Evolutionary conservation across 1,140 invertebrate species (phyloP).

Genomic region (Apis florea): DNA sequence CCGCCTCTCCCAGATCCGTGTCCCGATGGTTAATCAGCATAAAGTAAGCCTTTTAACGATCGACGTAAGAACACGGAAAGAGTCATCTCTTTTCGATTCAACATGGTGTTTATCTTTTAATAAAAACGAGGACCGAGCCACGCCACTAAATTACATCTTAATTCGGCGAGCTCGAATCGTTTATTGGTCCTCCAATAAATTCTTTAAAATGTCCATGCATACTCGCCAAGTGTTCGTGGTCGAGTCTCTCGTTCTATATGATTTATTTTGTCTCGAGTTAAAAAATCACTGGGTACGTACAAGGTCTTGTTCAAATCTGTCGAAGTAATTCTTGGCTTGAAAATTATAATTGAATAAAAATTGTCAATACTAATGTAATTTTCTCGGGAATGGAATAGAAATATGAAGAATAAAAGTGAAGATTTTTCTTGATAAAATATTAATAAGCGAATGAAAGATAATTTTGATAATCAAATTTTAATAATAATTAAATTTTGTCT

Average conservation of each 20-base stretch:
- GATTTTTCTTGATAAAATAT: too few relatives aligned
- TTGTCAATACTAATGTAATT: too few relatives aligned
- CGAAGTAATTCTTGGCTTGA: too few relatives aligned
- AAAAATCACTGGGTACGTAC: conserved; percentile 26
- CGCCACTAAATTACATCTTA: conserved; percentile 62
- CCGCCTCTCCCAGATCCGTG: background rate
- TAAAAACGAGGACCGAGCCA: conserved; percentile 55
- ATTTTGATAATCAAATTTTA: too few relatives aligned
- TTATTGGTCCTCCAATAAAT: conserved; percentile 32
- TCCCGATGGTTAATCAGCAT: conserved; percentile 68
- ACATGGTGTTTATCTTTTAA: conserved; percentile 58
- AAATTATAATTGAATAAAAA: too few relatives aligned
- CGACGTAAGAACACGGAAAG: conserved; percentile 70
- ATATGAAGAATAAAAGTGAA: too few relatives aligned
- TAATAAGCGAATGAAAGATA: too few relatives aligned
- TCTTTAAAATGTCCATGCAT: conserved; percentile 10
- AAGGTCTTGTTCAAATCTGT: too few relatives aligned
- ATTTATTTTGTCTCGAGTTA: background rate
- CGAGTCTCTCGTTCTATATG: too few relatives aligned
- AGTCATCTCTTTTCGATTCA: conserved; percentile 33
- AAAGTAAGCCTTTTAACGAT: conserved; percentile 74
- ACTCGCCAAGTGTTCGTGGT: conserved; percentile 47
- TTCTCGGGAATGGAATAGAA: too few relatives aligned
- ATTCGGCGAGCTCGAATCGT: conserved; percentile 52
- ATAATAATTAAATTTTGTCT: too few relatives aligned